These are phyloP conservation scores for Phenacoccus solenopsis DNA, from an alignment of 1,140 invertebrate species.

Conservation along the genomic window DNA sequence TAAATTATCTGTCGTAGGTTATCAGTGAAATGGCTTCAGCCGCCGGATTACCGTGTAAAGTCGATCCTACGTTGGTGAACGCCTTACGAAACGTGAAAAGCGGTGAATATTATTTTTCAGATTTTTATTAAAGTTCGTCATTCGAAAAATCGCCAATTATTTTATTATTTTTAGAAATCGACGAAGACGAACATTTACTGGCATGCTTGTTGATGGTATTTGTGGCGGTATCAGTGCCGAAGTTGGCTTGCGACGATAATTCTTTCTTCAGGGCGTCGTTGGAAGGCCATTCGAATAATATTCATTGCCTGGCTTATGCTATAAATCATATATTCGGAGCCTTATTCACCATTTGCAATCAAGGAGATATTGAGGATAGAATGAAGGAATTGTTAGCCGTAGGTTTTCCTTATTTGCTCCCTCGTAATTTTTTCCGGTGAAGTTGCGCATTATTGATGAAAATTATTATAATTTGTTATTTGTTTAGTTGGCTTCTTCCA, in stretches of 20 bases:
- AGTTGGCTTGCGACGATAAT: constrained; percentile 79
- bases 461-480: constrained; percentile 22
- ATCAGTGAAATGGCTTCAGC: constrained; percentile 95
- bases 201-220: constrained; percentile 97
- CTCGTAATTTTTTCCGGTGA: background rate
- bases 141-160: no score
- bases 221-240: constrained; percentile 93
- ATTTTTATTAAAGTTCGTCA: no score
- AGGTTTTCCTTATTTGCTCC: constrained; percentile 24
- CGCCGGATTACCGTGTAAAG: constrained; percentile 80
- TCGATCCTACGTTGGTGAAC: constrained; percentile 85
- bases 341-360: constrained; percentile 86
- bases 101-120: no score
- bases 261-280: constrained; percentile 82
- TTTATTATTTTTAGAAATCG: constrained; percentile 29
- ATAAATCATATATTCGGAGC: constrained; percentile 96
- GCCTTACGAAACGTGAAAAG: constrained; percentile 77
- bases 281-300: constrained; percentile 94
- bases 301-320: constrained; percentile 90
- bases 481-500: constrained; percentile 74
- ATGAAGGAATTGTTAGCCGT: constrained; percentile 96
- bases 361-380: constrained; percentile 89
- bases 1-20: constrained; percentile 38
- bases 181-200: constrained; percentile 86
- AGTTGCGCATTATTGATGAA: background rate